Evolutionary conservation across 2,888 invertebrate genomes (phyloP).

Genomic region (Hoplodrina ambigua): DNA sequence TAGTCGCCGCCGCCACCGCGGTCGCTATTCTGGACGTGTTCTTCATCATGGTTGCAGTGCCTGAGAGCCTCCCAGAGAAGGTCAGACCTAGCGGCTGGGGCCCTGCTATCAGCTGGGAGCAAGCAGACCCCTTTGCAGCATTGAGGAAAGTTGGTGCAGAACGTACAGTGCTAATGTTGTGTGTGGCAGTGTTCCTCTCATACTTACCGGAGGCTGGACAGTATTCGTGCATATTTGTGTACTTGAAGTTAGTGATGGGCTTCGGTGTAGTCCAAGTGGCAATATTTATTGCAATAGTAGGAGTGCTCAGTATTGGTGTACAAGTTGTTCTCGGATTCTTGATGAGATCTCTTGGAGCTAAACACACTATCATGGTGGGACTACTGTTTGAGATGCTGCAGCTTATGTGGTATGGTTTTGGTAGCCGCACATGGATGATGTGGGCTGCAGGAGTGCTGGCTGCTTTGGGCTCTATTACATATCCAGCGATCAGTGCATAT

Average conservation of each 20-base stretch:
- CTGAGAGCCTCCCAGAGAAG: slow-evolving; percentile 99
- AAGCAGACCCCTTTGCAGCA: slow-evolving; percentile 99
- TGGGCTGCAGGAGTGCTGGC: slow-evolving; percentile 99
- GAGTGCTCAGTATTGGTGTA: slow-evolving; percentile 98
- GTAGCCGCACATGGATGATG: slow-evolving; percentile 99
- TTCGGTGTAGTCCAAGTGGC: slow-evolving; percentile 99
- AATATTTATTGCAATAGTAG: slow-evolving; percentile 99
- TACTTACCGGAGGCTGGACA: slow-evolving; percentile 99
- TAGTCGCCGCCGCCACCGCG: slow-evolving; percentile 98
- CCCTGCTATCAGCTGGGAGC: slow-evolving; percentile 98
- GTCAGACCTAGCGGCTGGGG: slow-evolving; percentile 94
- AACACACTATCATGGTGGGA: slow-evolving; percentile 99
- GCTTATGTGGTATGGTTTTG: slow-evolving; percentile 99
- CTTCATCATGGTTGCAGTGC: slow-evolving; percentile 99
- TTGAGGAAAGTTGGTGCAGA: slow-evolving; percentile 97
- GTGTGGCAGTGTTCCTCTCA: slow-evolving; percentile 99
- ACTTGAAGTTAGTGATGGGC: slow-evolving; percentile 98
- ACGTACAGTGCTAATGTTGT: slow-evolving; percentile 98
- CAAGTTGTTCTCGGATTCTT: slow-evolving; percentile 96
- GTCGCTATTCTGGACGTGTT: slow-evolving; percentile 99
- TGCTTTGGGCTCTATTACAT: slow-evolving; percentile 98
- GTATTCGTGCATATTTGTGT: slow-evolving; percentile 99
- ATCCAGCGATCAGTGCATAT: slow-evolving; percentile 99
- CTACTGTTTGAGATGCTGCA: slow-evolving; percentile 99
- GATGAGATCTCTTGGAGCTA: slow-evolving; percentile 96